Base-by-base conservation (phyloP, 2,113 vertebrate species). In the Hypocryptadius cinnamomeus region DNA sequence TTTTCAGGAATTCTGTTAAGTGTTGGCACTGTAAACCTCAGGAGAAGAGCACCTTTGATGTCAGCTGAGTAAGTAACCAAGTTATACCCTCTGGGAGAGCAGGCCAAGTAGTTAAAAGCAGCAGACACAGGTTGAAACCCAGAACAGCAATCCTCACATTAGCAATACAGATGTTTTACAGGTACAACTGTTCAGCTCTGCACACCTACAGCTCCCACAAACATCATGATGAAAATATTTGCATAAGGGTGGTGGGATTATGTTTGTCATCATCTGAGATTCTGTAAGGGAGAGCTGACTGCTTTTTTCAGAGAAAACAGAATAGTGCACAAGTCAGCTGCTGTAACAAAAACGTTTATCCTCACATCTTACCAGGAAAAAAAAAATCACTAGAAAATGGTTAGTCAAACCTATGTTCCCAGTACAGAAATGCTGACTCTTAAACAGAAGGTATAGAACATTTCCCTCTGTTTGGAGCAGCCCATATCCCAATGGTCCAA, bases 31-130 rank as follows among this genome's bases (percentile, higher is more conserved):
- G 37, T 50, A 82, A 60, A 66, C 30, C 63, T 72, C 77, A 60
- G 74, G 35, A 91, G 53, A 86, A 53, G 33, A 92, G n/a, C 37
- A 82, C 31, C 64, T 94, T 89, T 92, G 87, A 92, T 91, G 68
- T 79, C 79, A 90, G 53, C 40, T 83, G 72, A 90, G 61, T 59
- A 89, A n/a, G 53, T 37, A 77, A 78, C 28, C 33, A 61, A 56
- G 85, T 69, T 3, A 40, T 12, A 53, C 42, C 42, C 72, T 86
- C 48, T 88, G 48, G 54, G 69, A 88, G 74, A 54, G 45, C 60
- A 92, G 68, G 27, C 1, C 1, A 56, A 24, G 63, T 15, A 27
- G 45, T 42, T 78, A 48, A 89, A 94, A 91, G 33, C n/a, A 83
- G 56, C 15, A 54, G 56, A 30, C 15, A 48, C 39, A 11, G 37